Conservation (phyloP, 2,113 vertebrate genomes). For the Gambusia holbrooki region DNA sequence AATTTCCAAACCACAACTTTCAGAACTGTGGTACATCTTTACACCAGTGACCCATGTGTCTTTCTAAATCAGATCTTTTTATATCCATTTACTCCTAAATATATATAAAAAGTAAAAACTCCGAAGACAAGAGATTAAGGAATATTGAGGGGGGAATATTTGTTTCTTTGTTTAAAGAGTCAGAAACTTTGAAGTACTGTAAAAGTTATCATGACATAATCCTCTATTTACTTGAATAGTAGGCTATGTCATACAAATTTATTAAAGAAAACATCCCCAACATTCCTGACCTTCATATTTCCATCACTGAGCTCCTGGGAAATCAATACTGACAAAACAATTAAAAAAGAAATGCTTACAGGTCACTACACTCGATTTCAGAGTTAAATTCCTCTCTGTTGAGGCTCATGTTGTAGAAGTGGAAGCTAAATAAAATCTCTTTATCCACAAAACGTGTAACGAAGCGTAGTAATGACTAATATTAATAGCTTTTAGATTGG, state of each 20-base stretch:
- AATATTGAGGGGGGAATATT: neutral
- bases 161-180: slow-evolving; percentile 23
- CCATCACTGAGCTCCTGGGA: slow-evolving; percentile 27
- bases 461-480: neutral
- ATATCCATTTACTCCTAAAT: no score
- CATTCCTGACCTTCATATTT: slow-evolving; percentile 26
- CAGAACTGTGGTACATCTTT: neutral
- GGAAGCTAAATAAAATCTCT: slow-evolving; percentile 5
- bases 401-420: slow-evolving; percentile 1
- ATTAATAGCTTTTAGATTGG: neutral
- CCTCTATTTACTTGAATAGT: neutral
- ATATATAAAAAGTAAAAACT: no score
- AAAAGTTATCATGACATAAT: neutral
- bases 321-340: slow-evolving; percentile 50
- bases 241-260: slow-evolving; percentile 3
- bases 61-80: no score
- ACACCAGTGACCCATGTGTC: no score
- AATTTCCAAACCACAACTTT: neutral
- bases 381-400: slow-evolving; percentile 9
- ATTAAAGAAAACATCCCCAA: slow-evolving; percentile 11
- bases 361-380: slow-evolving; percentile 35
- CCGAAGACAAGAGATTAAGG: no score
- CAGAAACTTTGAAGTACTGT: neutral
- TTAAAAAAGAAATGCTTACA: slow-evolving; percentile 49
- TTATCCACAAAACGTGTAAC: neutral